Conservation (phyloP, 2,113 vertebrate genomes). For the Gasterosteus nipponicus region DNA sequence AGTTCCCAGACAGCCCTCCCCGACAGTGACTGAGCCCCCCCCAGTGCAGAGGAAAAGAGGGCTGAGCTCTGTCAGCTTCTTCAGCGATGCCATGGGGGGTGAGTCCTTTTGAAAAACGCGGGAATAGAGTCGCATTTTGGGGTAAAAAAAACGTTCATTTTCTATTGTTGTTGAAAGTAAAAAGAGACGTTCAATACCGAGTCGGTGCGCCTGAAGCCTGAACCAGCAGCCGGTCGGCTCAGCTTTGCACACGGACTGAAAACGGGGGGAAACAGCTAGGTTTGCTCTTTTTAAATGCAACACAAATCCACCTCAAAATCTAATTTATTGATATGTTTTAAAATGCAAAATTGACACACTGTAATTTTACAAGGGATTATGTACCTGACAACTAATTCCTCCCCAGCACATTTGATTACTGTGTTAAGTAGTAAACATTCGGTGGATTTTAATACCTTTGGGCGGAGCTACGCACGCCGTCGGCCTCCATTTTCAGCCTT, state of each 20-base stretch:
- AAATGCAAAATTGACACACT: not conserved
- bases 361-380: not conserved
- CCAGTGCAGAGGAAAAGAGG: conserved; percentile 86
- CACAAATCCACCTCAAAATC: not conserved
- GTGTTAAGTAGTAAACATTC: not conserved
- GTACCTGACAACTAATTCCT: not conserved
- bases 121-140: not conserved
- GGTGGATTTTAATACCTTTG: not conserved
- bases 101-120: conserved; percentile 34
- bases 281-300: not conserved
- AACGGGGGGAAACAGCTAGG: not conserved
- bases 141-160: not conserved
- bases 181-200: not conserved
- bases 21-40: conserved; percentile 81
- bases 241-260: not conserved
- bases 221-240: not conserved
- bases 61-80: conserved; percentile 92
- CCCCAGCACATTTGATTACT: not conserved
- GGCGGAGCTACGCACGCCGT: not conserved
- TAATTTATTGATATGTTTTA: not conserved
- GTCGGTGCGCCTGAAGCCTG: not conserved
- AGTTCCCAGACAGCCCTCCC: conserved; percentile 65
- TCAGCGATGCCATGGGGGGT: conserved; percentile 96
- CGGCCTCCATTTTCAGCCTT: not conserved
- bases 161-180: not conserved